Evolutionary conservation across 2,888 invertebrate genomes (phyloP), one percentile per base, ranked within the genome.

Genomic region (Cylloceria caligata): DNA sequence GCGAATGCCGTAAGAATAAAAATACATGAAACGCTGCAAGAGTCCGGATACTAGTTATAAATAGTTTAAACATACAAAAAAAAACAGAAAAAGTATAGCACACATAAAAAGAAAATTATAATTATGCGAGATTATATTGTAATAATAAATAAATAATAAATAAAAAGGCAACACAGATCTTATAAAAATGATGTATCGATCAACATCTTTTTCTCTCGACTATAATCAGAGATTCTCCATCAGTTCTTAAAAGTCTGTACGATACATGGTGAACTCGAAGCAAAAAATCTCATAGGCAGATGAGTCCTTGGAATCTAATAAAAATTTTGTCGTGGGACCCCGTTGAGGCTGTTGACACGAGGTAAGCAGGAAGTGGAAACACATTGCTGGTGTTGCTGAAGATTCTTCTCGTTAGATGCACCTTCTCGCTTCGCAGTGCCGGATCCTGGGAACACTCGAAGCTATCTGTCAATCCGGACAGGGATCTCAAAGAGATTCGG

Each of bases 381-480:
- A 34, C 71, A 60, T 77, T 68, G 71, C 39, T 55, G 69, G 68
- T 36, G 69, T 64, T 42, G 55, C 47, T 16, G 42, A 42, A 42
- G 49, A 71, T 73, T 73, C 78, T 57, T 64, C 68, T 62, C 34
- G 62, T 71, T 73, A 77, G 67, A 60, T 71, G 64, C 80, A 74
- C 55, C 82, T 77, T 81, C 83, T 81, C 82, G 75, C 55, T 57
- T 62, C 47, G 39, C 68, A 4, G 34, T 21, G 11, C 27, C 71
- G 74, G 84, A 86, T 88, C 91, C 88, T 92, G 92, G 91, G 92
- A 91, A 92, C 91, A 90, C 89, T 89, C 89, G 88, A 88, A 88
- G 88, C 91, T 90, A 92, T 92, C 92, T 91, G 92, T 92, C 92
- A 92, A 92, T 92, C 91, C 91, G 86, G 86, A 87, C 88, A 87